Conservation (phyloP, 2,113 vertebrate genomes). For the Epinephelus moara region DNA sequence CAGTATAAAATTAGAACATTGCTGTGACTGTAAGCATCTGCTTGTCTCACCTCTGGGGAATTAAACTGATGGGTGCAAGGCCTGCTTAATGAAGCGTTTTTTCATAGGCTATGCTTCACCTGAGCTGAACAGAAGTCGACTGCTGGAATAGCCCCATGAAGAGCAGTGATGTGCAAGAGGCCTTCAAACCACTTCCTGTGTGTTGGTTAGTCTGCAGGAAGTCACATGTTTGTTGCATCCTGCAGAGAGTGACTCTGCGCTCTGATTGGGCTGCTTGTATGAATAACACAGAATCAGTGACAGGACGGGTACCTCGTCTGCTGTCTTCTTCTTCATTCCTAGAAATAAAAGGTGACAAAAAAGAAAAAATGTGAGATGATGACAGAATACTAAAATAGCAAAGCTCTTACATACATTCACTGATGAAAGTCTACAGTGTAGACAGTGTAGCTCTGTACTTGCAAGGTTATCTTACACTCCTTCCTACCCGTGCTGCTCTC, state of each 20-base stretch:
- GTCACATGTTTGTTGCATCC: conserved; percentile 80
- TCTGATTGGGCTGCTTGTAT: conserved; percentile 49
- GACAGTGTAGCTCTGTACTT: neutral
- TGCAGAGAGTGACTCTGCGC: conserved; percentile 61
- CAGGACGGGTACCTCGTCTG: accelerated
- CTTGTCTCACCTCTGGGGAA: conserved; percentile 1
- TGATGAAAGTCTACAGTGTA: no score
- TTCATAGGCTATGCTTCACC: conserved; percentile 35
- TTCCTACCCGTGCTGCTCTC: neutral
- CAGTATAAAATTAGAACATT: neutral
- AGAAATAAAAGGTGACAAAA: conserved; percentile 16
- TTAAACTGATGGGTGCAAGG: neutral
- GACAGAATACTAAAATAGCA: neutral
- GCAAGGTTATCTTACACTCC: neutral
- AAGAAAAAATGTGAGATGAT: neutral
- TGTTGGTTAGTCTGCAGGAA: conserved; percentile 79
- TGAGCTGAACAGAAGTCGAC: conserved; percentile 41
- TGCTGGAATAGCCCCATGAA: conserved; percentile 36
- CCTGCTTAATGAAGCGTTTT: conserved; percentile 9
- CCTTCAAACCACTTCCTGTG: conserved; percentile 82
- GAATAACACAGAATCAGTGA: conserved; percentile 34
- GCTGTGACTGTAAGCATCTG: neutral
- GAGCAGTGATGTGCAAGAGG: conserved; percentile 65
- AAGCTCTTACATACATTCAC: neutral
- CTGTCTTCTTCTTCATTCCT: conserved; percentile 19